These are phyloP conservation scores for Odontomachus brunneus DNA, from an alignment of 1,140 invertebrate genomes.

Conservation along the genomic window DNA sequence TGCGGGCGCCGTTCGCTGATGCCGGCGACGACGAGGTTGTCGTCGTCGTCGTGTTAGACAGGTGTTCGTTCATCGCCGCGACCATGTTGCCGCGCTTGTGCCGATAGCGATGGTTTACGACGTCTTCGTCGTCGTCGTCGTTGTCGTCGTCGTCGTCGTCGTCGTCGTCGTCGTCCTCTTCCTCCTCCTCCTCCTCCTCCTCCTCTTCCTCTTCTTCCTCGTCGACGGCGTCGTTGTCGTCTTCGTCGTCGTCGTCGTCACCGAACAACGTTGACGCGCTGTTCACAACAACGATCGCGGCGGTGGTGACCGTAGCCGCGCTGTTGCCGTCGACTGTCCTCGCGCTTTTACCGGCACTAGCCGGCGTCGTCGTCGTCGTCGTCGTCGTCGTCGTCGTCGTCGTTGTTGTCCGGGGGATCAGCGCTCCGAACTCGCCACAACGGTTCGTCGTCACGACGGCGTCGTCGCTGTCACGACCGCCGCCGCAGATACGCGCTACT, in stretches of 20 bases:
- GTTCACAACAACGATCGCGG: constrained; percentile 50
- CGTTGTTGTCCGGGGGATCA: constrained; percentile 12
- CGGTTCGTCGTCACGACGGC: constrained; percentile 16
- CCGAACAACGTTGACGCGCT: constrained; percentile 14
- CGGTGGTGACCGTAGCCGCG: neutral
- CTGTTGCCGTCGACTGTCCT: neutral
- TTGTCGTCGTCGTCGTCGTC: constrained; percentile 34
- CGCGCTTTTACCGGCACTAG: constrained; percentile 29
- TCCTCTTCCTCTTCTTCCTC: constrained; percentile 63
- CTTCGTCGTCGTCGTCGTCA: neutral
- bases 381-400: no score
- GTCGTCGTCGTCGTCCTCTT: constrained; percentile 21
- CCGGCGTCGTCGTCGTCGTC: neutral
- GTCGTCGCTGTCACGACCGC: neutral
- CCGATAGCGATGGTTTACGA: constrained; percentile 44
- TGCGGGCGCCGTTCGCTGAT: constrained; percentile 78
- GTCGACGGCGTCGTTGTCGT: constrained; percentile 17
- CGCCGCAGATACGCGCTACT: constrained; percentile 5
- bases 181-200: constrained; percentile 59
- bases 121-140: constrained; percentile 53
- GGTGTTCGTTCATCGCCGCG: constrained; percentile 85
- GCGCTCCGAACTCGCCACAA: neutral
- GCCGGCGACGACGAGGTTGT: constrained; percentile 48
- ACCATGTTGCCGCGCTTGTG: constrained; percentile 81
- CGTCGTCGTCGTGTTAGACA: constrained; percentile 81